Base-by-base conservation (phyloP, 1,140 invertebrate genomes). In the Nymphalis io region DNA sequence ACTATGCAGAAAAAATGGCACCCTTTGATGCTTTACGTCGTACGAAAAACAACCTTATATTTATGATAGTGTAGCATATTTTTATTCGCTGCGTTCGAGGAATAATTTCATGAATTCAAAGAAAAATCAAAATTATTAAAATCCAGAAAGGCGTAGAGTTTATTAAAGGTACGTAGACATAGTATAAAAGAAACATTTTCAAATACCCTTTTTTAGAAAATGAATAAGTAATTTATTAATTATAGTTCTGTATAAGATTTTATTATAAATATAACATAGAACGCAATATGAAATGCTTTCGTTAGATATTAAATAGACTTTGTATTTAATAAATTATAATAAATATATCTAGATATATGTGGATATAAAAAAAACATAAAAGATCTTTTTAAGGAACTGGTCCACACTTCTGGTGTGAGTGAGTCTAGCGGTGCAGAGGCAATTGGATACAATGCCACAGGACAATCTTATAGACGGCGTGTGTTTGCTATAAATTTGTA, bases 1-100 rank as follows among this genome's bases (percentile, higher is more conserved):
- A 85, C 79, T 85, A 85, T 88, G 76, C 65, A 75, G 74, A 78
- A 80, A 80, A 80, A 82, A 80, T 80, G 70, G 71, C 67, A 62
- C 64, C 40, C 72, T 80, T 76, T 72, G 71, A 78, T 60, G 21
- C 18, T 48, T 15, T 15, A 5, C 33, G 20, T 5, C 8, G 46
- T 48, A 46, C 13, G 0, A 79, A 73, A 61, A 53, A 21, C 27
- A 11, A 73, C 70, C 51, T 55, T 69, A 72, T 42, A 11, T 0
- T 11, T 1, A 15, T 23, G 6, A 23, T 0, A 1, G 44, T 74
- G 75, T 40, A 70, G 67, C 58, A 33, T 39, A 16, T 42, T 60
- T 58, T 71, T 12, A 33, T 3, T 40, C 68, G 39, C 6, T 4
- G 40, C 27, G 21, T 62, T 46, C 23, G 27, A 44, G 58, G 33